phyloP scores from a whole-genome alignment of 2,797 vertebrate genomes.

The Dermochelys coriacea region DNA sequence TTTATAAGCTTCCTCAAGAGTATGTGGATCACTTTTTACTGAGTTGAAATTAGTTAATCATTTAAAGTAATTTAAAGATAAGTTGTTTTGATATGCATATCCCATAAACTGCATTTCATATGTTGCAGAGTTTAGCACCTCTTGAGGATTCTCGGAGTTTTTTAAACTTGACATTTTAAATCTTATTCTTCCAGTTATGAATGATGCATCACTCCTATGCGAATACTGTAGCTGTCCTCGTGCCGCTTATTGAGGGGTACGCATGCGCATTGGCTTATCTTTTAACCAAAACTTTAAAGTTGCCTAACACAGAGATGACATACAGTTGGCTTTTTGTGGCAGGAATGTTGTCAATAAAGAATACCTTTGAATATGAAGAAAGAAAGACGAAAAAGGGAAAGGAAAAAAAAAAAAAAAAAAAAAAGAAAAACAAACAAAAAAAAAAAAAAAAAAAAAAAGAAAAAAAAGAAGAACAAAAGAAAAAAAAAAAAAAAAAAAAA shows the following conservation, averaged over 20 bases:
- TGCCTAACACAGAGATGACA: slow-evolving; percentile 22
- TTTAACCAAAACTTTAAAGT: not conserved
- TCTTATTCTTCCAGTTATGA: not conserved
- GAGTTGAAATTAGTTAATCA: not conserved
- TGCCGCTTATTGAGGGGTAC: fast-evolving
- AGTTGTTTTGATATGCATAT: not conserved
- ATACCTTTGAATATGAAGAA: not conserved
- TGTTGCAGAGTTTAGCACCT: not conserved
- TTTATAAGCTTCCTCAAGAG: not conserved
- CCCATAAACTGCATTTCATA: fast-evolving
- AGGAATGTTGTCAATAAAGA: slow-evolving; percentile 44
- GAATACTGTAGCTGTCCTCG: not conserved
- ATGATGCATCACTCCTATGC: not conserved
- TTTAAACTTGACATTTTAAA: not conserved
- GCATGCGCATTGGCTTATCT: slow-evolving; percentile 10
- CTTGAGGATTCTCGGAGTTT: not conserved
- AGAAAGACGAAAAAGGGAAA: not conserved
- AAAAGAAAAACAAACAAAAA: not conserved
- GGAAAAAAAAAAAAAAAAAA: not conserved
- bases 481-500: slow-evolving; percentile 21
- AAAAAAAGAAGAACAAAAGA: slow-evolving; percentile 32
- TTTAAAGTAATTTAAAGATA: not conserved
- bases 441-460: slow-evolving; percentile 24
- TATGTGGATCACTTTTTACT: not conserved
- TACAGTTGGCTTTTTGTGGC: slow-evolving; percentile 50